Evolutionary conservation across 2,888 invertebrate species (phyloP), one percentile per base, ranked within the genome.

Genomic region (Tyria jacobaeae): DNA sequence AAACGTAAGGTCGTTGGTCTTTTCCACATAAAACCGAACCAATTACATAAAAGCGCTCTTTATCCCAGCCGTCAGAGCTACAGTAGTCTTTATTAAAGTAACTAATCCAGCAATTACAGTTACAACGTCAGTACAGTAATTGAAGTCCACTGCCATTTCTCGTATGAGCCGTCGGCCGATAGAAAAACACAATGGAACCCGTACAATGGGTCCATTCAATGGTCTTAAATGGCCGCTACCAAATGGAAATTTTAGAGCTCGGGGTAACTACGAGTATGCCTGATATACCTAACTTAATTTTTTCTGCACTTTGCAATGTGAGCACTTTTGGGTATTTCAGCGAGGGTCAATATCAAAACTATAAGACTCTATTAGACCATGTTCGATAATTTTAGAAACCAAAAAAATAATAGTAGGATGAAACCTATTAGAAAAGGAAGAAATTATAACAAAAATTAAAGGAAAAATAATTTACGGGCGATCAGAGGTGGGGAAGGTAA

Each of bases 191-290:
- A 92, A 92, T 92, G 77, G 89, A 58, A 35, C 66, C 72, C 62
- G 79, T 77, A 92, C 92, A 92, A 92, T 92, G 73, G 59, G 70
- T 68, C 84, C 82, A 87, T 90, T 89, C 85, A 87, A 80, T 80
- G 87, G 82, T 86, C 89, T 90, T 91, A 91, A 92, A 90, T 84
- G 92, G 75, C 85, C 85, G 76, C 81, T 78, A 85, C 84, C 82
- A 83, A 90, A 92, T 92, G 91, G 92, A 91, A 90, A 92, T 91
- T 92, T 91, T 85, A 89, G 81, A 82, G 86, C 82, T 79, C 81
- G 78, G 78, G n/a, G 83, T 80, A 86, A 86, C 85, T 89, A n/a
- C n/a, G n/a, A n/a, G n/a, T n/a, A 86, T 87, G 81, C 83, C 76
- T 78, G 76, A 74, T 71, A 75, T 77, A 76, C 70, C 76, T 79